These are phyloP conservation scores for Hirundichthys speculiger DNA, from an alignment of 2,113 vertebrate species.

Conservation along the genomic window DNA sequence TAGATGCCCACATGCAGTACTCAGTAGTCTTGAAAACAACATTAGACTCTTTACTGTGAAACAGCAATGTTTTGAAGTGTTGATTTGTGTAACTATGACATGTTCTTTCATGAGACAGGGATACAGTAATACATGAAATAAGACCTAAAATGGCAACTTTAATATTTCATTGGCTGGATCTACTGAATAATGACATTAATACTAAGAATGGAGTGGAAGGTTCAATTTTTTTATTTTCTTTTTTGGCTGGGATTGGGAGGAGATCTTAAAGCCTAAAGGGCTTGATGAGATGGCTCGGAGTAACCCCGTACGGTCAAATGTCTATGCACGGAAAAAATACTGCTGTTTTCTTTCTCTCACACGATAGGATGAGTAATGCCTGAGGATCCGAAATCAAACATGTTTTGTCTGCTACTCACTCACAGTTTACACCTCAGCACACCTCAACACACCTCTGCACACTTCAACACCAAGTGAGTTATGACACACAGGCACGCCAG, in stretches of 20 bases:
- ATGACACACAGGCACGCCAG: conserved; percentile 67
- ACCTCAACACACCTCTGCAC: conserved; percentile 65
- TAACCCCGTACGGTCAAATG: background rate
- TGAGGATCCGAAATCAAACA: conserved; percentile 49
- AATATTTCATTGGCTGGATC: too few relatives aligned
- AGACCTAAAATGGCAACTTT: too few relatives aligned
- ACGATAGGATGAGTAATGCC: conserved; percentile 41
- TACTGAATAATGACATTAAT: too few relatives aligned
- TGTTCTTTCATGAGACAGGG: too few relatives aligned
- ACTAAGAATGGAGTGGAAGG: background rate
- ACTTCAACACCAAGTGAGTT: conserved; percentile 65
- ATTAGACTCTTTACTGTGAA: too few relatives aligned
- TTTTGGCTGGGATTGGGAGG: too few relatives aligned
- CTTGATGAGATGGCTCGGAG: background rate
- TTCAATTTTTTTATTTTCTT: background rate
- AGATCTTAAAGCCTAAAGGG: background rate
- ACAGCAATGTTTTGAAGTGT: too few relatives aligned
- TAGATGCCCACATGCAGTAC: too few relatives aligned
- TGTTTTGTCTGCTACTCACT: conserved; percentile 68
- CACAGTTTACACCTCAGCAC: conserved; percentile 62
- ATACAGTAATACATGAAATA: too few relatives aligned
- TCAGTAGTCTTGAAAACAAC: too few relatives aligned
- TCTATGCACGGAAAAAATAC: conserved; percentile 46
- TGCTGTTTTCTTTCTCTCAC: conserved; percentile 21
- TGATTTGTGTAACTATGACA: too few relatives aligned